Percentiles rank a stretch among this genome's conserved stretches.
Conservation (phyloP, 2,113 vertebrate genomes). For the Morone chrysops region DNA sequence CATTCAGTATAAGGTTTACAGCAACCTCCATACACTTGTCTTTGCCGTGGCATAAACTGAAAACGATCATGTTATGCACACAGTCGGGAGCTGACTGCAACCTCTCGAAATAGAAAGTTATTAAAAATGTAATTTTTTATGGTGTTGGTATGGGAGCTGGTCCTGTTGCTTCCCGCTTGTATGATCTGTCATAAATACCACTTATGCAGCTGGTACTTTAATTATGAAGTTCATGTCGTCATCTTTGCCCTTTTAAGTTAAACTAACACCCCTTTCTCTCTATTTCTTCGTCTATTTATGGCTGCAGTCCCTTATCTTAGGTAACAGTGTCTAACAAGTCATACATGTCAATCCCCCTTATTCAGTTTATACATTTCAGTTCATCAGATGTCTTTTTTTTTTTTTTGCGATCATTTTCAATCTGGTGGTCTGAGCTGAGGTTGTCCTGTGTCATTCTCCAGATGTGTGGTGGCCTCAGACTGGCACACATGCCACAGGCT, state of each 20-base stretch:
- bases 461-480: conserved; percentile 70
- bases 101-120: conserved; percentile 51
- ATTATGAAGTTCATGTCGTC: conserved; percentile 37
- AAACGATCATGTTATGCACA: not conserved
- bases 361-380: not conserved
- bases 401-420: conserved; percentile 20
- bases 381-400: conserved; percentile 12
- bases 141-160: conserved; percentile 40
- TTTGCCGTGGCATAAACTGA: conserved; percentile 8
- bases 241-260: conserved; percentile 43
- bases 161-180: conserved; percentile 25
- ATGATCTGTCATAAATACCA: conserved; percentile 69
- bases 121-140: conserved; percentile 61
- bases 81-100: conserved; percentile 13
- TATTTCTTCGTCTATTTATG: conserved; percentile 22
- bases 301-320: conserved; percentile 4
- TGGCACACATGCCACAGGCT: conserved; percentile 70
- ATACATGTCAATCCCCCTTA: conserved; percentile 1
- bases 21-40: conserved; percentile 1
- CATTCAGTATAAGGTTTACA: not conserved
- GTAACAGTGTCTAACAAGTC: conserved; percentile 8
- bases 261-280: conserved; percentile 6
- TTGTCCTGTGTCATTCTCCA: conserved; percentile 70
- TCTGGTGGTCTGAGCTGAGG: conserved; percentile 36
- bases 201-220: conserved; percentile 56